These are phyloP conservation scores for Microvelia longipes DNA, from an alignment of 1,140 invertebrate genomes.

Conservation along the genomic window DNA sequence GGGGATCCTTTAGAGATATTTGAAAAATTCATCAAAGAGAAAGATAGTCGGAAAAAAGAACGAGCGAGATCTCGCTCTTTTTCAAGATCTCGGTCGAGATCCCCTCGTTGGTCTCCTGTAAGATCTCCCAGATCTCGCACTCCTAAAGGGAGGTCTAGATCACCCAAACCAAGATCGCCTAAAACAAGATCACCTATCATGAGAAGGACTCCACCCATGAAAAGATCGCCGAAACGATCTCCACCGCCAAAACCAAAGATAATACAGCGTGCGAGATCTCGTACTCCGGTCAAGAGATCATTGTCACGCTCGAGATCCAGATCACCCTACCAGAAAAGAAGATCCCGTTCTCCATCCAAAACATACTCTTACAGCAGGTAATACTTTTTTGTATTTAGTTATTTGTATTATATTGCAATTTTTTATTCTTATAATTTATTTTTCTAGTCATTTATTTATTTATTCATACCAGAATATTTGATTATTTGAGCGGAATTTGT, in stretches of 20 bases:
- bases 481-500: no score
- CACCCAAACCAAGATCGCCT: slow-evolving; percentile 3
- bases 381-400: neutral
- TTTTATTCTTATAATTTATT: neutral
- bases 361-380: neutral
- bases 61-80: slow-evolving; percentile 24
- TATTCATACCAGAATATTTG: neutral
- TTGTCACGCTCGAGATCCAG: slow-evolving; percentile 11
- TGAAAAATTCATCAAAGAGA: slow-evolving; percentile 54
- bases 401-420: neutral
- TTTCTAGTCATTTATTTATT: neutral
- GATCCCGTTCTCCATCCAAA: neutral
- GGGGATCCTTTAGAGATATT: slow-evolving; percentile 1
- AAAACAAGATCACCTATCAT: neutral
- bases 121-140: slow-evolving; percentile 25
- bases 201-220: neutral
- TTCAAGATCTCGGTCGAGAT: slow-evolving; percentile 26
- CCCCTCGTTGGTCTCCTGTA: slow-evolving; percentile 24
- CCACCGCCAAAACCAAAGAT: neutral
- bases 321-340: slow-evolving; percentile 2
- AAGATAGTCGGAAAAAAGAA: slow-evolving; percentile 43
- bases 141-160: slow-evolving; percentile 3
- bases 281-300: slow-evolving; percentile 2
- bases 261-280: neutral
- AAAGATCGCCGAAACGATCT: neutral